Base-by-base conservation (phyloP, 2,888 invertebrate species). In the Brachyptera risi region DNA sequence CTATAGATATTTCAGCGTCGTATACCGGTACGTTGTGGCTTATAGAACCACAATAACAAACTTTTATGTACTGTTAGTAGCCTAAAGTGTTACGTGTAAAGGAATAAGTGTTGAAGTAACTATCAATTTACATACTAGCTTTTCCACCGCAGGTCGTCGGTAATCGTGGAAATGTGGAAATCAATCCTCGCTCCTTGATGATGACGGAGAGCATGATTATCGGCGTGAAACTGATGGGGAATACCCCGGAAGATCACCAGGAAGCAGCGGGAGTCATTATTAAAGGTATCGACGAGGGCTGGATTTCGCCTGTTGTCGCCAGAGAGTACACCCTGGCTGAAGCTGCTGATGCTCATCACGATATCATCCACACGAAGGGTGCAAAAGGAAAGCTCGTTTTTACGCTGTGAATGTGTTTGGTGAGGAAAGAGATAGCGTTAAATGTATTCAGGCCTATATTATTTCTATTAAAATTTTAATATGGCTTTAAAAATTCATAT, bases 131-230 rank as follows among this genome's bases (percentile, higher is more conserved):
- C n/a, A n/a, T n/a, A n/a, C n/a, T n/a, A n/a, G n/a, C n/a, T n/a
- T n/a, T n/a, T n/a, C n/a, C n/a, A n/a, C 65, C 67, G n/a, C 65
- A 74, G 75, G 69, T 80, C 21, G 73, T 80, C 59, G 79, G 79
- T 13, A 74, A 73, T 63, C 69, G 78, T 27, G 78, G 76, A 1
- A 65, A 69, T n/a, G 70, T 74, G 4, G 71, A 71, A 42, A 71
- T 78, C 60, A 73, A 75, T 65, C 75, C 78, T 1, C 68, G 77
- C 23, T 68, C 69, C 23, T 67, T 76, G 42, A 77, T 78, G 74
- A 65, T 66, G 2, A 72, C 71, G 9, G 78, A 78, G 66, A 68
- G 71, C n/a, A 63, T 68, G n/a, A 70, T 77, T 11, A 68, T 70
- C 31, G 77, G 77, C 35, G 70, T 73, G 40, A 70, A 68, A 27